Conservation (phyloP, 2,797 vertebrate species). For the Periparus ater region DNA sequence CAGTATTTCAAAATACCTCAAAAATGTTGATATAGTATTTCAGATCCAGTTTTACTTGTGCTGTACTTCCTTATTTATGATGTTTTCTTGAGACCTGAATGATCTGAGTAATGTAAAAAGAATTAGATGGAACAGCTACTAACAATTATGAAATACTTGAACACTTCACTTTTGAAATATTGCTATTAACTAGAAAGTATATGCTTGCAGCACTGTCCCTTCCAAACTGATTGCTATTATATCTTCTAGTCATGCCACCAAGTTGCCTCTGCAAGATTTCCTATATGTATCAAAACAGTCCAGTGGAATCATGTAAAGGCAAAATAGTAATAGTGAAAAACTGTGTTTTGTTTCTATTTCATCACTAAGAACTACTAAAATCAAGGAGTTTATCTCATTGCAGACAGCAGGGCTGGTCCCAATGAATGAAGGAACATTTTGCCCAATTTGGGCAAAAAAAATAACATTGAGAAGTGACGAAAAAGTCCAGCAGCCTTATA, state of each 20-base stretch:
- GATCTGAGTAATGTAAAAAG: not conserved
- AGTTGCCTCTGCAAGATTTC: not conserved
- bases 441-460: not conserved
- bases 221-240: not conserved
- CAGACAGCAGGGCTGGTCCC: not conserved
- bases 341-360: not conserved
- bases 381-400: not conserved
- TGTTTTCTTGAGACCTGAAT: not conserved
- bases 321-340: not conserved
- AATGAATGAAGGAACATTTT: not conserved
- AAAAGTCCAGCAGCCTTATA: not conserved
- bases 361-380: not conserved
- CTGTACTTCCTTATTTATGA: not conserved
- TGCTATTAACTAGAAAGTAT: not conserved
- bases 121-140: not conserved
- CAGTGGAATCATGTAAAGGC: not conserved
- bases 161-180: not conserved
- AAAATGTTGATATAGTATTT: not conserved
- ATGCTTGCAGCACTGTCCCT: not conserved
- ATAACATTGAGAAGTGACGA: rapidly evolving
- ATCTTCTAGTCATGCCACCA: not conserved
- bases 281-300: not conserved
- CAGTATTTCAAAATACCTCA: not conserved
- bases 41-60: not conserved
- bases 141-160: not conserved